These are phyloP conservation scores for Callithrix jacchus DNA, from an alignment of 2,113 vertebrate species.

Conservation along the genomic window DNA sequence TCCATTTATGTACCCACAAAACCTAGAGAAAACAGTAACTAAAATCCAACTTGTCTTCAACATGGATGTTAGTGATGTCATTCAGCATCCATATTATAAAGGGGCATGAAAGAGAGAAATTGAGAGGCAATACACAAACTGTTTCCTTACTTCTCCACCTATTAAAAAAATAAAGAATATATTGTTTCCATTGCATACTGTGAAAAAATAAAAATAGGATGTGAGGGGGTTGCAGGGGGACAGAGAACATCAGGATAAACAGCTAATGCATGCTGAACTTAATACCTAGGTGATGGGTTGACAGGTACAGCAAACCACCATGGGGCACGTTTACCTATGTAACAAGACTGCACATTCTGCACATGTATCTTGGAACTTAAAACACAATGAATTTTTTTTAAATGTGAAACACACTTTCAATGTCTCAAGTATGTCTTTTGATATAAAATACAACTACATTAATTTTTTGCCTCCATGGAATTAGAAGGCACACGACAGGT, in stretches of 20 bases:
- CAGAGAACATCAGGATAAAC: no score
- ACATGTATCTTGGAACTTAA: no score
- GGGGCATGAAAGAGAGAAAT: neutral
- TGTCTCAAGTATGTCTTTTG: neutral
- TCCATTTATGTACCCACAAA: neutral
- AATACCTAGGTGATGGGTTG: no score
- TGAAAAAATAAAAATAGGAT: neutral
- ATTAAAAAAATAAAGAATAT: neutral
- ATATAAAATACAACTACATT: constrained; percentile 21
- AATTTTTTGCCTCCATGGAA: neutral
- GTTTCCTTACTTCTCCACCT: neutral
- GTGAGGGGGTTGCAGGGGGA: neutral
- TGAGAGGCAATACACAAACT: neutral
- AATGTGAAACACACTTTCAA: neutral
- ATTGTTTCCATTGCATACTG: neutral
- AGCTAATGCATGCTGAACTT: no score
- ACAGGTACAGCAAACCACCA: no score
- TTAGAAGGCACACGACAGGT: neutral
- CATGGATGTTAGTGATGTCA: neutral
- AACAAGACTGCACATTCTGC: no score
- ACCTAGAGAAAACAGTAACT: constrained; percentile 31
- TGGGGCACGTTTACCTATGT: no score
- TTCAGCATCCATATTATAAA: neutral
- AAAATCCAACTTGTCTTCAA: constrained; percentile 1
- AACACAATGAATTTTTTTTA: no score